Evolutionary conservation across 2,888 invertebrate genomes (phyloP), one percentile per base, ranked within the genome.

Genomic region (Stenodema calcarata): DNA sequence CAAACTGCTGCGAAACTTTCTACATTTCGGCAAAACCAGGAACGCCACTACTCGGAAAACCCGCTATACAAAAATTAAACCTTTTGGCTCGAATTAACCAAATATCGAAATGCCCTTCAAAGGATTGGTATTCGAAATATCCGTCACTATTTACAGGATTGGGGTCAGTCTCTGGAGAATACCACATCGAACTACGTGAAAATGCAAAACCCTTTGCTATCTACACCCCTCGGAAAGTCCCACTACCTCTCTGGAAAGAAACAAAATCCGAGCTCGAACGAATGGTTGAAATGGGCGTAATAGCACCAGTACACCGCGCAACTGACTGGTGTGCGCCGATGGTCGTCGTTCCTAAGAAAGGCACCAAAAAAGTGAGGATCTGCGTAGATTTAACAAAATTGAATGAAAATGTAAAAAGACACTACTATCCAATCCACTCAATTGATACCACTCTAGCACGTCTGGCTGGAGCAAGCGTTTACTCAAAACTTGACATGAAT

Each of bases 331-430:
- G n/a, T n/a, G n/a, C n/a, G n/a, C n/a, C n/a, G n/a, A n/a, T n/a
- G n/a, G n/a, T n/a, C n/a, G n/a, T n/a, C n/a, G n/a, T 82, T 28
- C 50, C 50, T 0, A 82, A 82, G 28, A 70, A 70, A n/a, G 70
- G 27, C 70, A 14, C 70, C 12, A 23, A 70, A n/a, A 9, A 23
- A n/a, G 70, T 70, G 27, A n/a, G 70, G n/a, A n/a, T n/a, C n/a
- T n/a, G n/a, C n/a, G n/a, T n/a, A n/a, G n/a, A n/a, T n/a, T n/a
- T n/a, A n/a, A 18, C 70, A 14, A 70, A 70, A 70, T 70, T 70
- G 70, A 70, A 70, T 23, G 70, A 70, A 70, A 70, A 70, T 18
- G 70, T 70, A n/a, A 70, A 70, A 18, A n/a, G 70, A 18, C 70
- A 70, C 70, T 70, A 18, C 70, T 70, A 70, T 18, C 70, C 70